Evolutionary conservation across 2,888 invertebrate genomes (phyloP), one percentile per base, ranked within the genome.

Genomic region (Andrena bicolor): DNA sequence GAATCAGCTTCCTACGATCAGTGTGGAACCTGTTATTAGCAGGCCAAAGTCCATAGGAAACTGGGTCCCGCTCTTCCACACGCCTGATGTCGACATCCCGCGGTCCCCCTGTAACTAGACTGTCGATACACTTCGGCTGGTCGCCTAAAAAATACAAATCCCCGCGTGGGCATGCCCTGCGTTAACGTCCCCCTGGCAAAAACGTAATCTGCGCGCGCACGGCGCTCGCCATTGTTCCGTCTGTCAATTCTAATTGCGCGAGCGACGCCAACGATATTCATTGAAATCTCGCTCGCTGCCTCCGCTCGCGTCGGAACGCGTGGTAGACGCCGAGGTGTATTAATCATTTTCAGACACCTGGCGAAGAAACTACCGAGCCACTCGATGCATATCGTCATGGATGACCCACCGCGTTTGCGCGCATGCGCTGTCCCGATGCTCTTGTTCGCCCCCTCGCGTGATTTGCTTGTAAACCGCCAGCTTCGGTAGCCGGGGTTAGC

Each of bases 161-260:
- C 53, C 58, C 66, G 87, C 85, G 89, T 89, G 87, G 88, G 88
- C 73, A 66, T 80, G 41, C 23, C 53, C 56, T 82, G 32, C 83
- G 32, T 74, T 68, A 78, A 76, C 73, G 66, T 64, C 64, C 72
- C 69, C 63, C 60, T 72, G 68, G 26, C 26, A 35, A 68, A 60
- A 76, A 68, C 75, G 78, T 82, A 75, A 80, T 60, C 76, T 63
- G 13, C 20, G 41, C 35, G 61, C 48, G 20, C 13, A 20, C 53
- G 51, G 72, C 63, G 32, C 75, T 72, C 70, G 56, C 87, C 80
- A 90, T 90, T 90, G 90, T 90, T 88, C 89, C 85, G 87, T 87
- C 86, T 80, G 80, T 90, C 90, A 86, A 85, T 85, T 79, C 84
- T 87, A 88, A 88, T 88, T 87, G 86, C 84, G 74, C 71, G 76